phyloP scores from a whole-genome alignment of 2,888 invertebrate genomes.

The Sinotaia quadrata region DNA sequence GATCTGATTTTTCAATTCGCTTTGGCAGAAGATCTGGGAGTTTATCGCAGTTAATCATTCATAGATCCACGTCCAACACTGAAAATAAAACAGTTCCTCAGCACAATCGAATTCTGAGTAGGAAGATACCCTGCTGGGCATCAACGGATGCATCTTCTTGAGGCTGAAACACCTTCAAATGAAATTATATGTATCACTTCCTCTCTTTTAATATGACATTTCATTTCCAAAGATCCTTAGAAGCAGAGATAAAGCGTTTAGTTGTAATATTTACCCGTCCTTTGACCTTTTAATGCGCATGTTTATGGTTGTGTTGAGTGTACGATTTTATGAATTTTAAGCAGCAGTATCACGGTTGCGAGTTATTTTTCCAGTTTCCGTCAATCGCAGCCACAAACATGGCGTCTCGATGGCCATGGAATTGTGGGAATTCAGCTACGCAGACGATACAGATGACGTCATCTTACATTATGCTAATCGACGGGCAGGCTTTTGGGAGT shows the following conservation, averaged over 20 bases:
- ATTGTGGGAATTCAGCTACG: conserved; percentile 40
- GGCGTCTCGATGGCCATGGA: conserved; percentile 36
- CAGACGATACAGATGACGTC: conserved; percentile 37
- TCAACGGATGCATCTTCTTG: conserved; percentile 17
- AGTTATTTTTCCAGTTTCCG: conserved; percentile 22
- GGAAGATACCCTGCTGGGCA: background rate
- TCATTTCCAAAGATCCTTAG: conserved; percentile 11
- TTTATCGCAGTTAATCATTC: background rate
- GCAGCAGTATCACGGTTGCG: conserved; percentile 2
- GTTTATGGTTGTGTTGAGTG: background rate
- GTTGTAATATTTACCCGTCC: conserved; percentile 7
- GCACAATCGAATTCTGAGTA: background rate
- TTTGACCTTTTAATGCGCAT: conserved; percentile 14
- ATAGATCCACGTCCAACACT: background rate
- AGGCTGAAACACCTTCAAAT: conserved; percentile 13
- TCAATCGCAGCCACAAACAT: conserved; percentile 37
- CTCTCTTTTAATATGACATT: conserved; percentile 9
- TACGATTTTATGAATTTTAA: background rate
- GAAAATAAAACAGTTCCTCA: background rate
- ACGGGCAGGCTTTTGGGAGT: conserved; percentile 20
- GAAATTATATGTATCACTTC: conserved; percentile 11
- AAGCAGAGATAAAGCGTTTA: background rate
- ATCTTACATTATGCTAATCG: conserved; percentile 38
- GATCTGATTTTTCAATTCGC: background rate
- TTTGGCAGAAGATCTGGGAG: background rate